Evolutionary conservation across 2,888 invertebrate species (phyloP), one percentile per base, ranked within the genome.

Genomic region (Xanthia icteritia): DNA sequence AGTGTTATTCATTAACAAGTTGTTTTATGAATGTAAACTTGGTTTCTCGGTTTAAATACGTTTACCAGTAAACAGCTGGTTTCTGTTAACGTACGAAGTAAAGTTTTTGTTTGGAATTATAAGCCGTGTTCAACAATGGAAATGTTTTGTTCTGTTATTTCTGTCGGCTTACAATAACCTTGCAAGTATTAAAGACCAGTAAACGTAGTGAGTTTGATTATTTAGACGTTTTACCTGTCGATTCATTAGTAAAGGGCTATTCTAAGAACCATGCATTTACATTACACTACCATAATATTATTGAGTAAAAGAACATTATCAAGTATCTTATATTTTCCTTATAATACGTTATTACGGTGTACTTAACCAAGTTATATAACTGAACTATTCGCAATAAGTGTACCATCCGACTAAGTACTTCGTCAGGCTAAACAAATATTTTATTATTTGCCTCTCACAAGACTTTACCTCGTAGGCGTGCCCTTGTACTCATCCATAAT

Each of bases 381-480:
- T 61, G 60, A 48, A 72, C 60, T 67, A 17, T 76, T 58, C 65
- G 45, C 45, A 58, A 70, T 56, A 54, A 73, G n/a, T 69, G 54
- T 67, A 72, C n/a, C 51, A 71, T 27, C 74, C 58, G 64, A 72
- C 68, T 75, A 77, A 73, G 39, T 74, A 77, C 27, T n/a, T 81
- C 82, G 67, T 86, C 82, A 78, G 73, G 76, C 73, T 86, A 87
- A 88, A 89, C 82, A 85, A 85, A 85, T 86, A 86, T 73, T 78
- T 79, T 81, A 76, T 83, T 84, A 78, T 83, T 85, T 79, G 79
- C 82, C 82, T 79, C 81, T 82, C 67, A 71, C 76, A 84, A 86
- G 68, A 77, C 73, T 76, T 77, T 70, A 83, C 65, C 73, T 72
- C 78, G 85, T 88, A 81, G 88, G 86, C 78, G 85, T 80, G 82